These are phyloP conservation scores for Dolichotis patagonum DNA, from an alignment of 2,113 vertebrate species.

Conservation along the genomic window DNA sequence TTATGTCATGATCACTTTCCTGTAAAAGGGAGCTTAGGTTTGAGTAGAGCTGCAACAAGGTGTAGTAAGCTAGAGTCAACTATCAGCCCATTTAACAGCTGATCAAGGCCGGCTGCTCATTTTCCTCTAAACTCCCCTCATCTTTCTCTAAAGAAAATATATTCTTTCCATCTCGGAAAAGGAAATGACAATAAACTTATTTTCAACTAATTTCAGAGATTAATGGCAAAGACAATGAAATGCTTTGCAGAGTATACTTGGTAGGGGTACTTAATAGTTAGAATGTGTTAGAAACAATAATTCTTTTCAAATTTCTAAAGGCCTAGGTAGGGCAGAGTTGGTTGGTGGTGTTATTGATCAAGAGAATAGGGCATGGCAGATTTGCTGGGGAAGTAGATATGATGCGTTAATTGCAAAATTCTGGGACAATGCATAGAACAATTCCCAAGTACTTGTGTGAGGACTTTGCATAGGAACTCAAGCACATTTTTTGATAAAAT, in stretches of 20 bases:
- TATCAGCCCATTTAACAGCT: neutral
- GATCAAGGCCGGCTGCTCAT: too few relatives aligned
- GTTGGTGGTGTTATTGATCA: neutral
- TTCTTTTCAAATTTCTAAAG: neutral
- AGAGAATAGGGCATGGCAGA: neutral
- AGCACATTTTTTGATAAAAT: neutral
- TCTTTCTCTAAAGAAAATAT: too few relatives aligned
- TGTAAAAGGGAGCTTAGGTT: neutral
- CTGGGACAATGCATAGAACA: neutral
- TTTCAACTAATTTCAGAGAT: neutral
- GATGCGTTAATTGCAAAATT: neutral
- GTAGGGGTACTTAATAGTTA: neutral
- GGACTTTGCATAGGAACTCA: neutral
- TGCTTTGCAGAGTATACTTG: neutral
- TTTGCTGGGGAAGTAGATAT: neutral
- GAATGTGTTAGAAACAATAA: neutral
- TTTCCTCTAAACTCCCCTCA: neutral
- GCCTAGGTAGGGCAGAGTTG: neutral
- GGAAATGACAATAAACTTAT: neutral
- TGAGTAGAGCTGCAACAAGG: accelerated
- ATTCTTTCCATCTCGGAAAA: neutral
- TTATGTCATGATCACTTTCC: neutral
- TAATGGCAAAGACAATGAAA: neutral
- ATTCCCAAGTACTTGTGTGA: neutral
- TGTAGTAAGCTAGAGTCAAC: neutral